Evolutionary conservation across 2,113 vertebrate species (phyloP), one percentile per base, ranked within the genome.

Genomic region (Prionailurus viverrinus): DNA sequence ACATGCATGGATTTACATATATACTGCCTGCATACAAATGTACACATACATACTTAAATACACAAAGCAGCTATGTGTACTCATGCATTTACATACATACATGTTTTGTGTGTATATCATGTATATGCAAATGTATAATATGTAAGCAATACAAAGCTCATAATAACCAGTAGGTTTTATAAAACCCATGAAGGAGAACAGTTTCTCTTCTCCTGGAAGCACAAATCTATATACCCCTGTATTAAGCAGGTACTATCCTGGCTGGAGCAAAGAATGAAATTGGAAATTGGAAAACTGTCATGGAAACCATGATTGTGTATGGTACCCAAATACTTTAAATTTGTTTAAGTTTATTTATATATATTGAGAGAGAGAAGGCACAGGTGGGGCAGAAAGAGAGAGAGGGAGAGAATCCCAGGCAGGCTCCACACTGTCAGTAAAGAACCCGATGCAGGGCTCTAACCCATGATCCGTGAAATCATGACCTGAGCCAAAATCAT

Each of bases 41-140:
- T 14, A 21, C 39, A 39, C 4, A 53, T 1, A 36, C 31, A 63
- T 31, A 68, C 7, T 29, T 80, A 27, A 45, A 55, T 51, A 89
- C 1, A n/a, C 39, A 79, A 69, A 90, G 19, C 73, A 68, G 21
- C 73, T 7, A 25, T 58, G 15, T 19, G 23, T 29, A 68, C 53
- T 25, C 0, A 10, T 29, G 45, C 14, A 48, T 66, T 18, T 53
- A 80, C 1, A 55, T 10, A 1, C 2, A 41, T 7, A 4, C 1
- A 74, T 14, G 18, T 58, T 91, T 48, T 45, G 3, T 71, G 4
- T 81, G 27, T 45, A 4, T 79, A 45, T 27, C 61, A 53, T 69
- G 3, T 51, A 31, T 39, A 13, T 74, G 3, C 1, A 51, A 29
- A 29, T 5, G 36, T 8, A 16, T 5, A 61, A 1, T 3, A 21